Evolutionary conservation across 2,113 vertebrate species (phyloP).

Genomic region (Corydoras maculifer): DNA sequence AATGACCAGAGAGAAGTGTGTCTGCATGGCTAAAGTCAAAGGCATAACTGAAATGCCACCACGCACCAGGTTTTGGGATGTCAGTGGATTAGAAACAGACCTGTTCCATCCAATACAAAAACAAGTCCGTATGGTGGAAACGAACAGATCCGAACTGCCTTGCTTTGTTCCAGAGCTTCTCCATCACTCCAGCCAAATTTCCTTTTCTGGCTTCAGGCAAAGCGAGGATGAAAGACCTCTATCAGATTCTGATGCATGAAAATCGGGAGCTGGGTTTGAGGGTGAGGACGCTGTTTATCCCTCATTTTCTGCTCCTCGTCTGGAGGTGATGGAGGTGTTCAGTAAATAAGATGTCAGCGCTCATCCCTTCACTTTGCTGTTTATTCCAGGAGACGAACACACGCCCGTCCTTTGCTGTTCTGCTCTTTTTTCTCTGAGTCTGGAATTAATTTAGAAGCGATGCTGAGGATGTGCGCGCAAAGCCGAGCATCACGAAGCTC

Average conservation of each 20-base stretch:
- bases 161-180: constrained; percentile 24
- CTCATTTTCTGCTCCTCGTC: neutral
- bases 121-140: constrained; percentile 1
- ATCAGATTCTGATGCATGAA: neutral
- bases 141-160: neutral
- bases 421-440: neutral
- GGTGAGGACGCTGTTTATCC: neutral
- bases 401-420: constrained; percentile 1
- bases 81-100: neutral
- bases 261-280: neutral
- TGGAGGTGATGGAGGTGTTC: neutral
- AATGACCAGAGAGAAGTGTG: constrained; percentile 1
- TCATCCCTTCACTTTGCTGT: neutral
- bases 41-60: neutral
- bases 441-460: neutral
- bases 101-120: neutral
- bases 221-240: neutral
- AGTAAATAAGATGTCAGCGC: neutral
- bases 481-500: too few relatives aligned
- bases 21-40: neutral
- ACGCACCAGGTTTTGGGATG: neutral
- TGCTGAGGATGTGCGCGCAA: too few relatives aligned
- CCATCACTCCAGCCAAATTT: constrained; percentile 26
- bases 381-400: constrained; percentile 3
- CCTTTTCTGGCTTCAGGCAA: constrained; percentile 23